phyloP scores from a whole-genome alignment of 2,888 invertebrate species.

The Frankliniella fusca region DNA sequence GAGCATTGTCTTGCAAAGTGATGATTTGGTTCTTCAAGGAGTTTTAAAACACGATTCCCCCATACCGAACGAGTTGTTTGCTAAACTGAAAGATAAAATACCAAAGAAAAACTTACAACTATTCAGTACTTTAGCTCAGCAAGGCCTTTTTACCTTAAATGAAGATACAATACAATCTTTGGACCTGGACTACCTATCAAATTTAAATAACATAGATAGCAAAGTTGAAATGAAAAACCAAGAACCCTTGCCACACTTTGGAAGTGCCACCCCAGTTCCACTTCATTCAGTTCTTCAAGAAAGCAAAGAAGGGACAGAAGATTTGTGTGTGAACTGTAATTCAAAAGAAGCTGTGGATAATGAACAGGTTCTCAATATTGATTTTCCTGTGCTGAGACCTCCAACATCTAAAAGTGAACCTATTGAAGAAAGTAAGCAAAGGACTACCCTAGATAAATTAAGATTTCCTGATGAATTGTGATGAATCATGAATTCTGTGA shows the following conservation, averaged over 20 bases:
- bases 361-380: not conserved
- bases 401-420: not conserved
- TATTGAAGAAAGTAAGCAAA: not conserved
- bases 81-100: not conserved
- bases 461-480: constrained; percentile 16
- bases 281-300: not conserved
- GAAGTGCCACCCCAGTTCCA: not conserved
- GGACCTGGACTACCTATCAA: not conserved
- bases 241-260: not conserved
- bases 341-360: not conserved
- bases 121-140: not conserved
- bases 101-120: not conserved
- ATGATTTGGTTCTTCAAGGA: not conserved
- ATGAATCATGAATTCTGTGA: not conserved
- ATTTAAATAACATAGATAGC: not conserved
- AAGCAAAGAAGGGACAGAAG: not conserved
- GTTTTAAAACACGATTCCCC: not conserved
- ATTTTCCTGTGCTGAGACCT: not conserved
- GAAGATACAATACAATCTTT: not conserved
- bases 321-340: not conserved
- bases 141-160: constrained; percentile 11
- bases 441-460: not conserved
- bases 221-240: not conserved
- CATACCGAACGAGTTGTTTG: not conserved
- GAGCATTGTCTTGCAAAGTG: constrained; percentile 7